Evolutionary conservation across 2,888 invertebrate species (phyloP).

Genomic region (Rhabditophanes sp.): DNA sequence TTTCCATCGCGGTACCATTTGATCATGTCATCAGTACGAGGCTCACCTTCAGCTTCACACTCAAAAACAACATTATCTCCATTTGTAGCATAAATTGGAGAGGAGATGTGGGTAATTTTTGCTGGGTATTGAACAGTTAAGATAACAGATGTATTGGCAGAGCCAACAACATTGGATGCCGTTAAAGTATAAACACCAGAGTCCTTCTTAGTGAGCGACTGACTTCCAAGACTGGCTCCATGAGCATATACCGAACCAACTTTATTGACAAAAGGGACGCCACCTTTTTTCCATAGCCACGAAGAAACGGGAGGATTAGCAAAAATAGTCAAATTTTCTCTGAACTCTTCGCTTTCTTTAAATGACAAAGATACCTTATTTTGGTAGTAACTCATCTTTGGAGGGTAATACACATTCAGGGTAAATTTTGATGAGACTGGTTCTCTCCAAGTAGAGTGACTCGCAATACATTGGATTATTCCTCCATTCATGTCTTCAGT

Average conservation of each 20-base stretch:
- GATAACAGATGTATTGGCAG: slow-evolving; percentile 31
- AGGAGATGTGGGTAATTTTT: slow-evolving; percentile 22
- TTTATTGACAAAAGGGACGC: slow-evolving; percentile 26
- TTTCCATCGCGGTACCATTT: slow-evolving; percentile 22
- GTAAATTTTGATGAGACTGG: slow-evolving; percentile 14
- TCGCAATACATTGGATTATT: slow-evolving; percentile 30
- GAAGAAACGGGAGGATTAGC: slow-evolving; percentile 34
- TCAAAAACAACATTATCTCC: slow-evolving; percentile 38
- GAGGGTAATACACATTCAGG: background rate
- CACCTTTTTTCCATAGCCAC: slow-evolving; percentile 30
- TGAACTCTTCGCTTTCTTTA: slow-evolving; percentile 37
- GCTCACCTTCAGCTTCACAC: slow-evolving; percentile 39
- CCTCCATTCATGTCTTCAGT: slow-evolving; percentile 30
- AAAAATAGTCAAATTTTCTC: slow-evolving; percentile 32
- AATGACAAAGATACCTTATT: background rate
- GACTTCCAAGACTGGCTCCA: slow-evolving; percentile 16
- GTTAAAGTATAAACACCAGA: slow-evolving; percentile 31
- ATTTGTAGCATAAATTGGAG: slow-evolving; percentile 28
- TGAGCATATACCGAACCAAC: slow-evolving; percentile 21
- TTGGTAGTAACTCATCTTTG: background rate
- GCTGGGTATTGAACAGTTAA: slow-evolving; percentile 34
- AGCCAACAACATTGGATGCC: slow-evolving; percentile 33
- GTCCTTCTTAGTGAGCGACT: slow-evolving; percentile 17
- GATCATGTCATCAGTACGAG: slow-evolving; percentile 28
- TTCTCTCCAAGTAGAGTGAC: slow-evolving; percentile 31